Evolutionary conservation across 2,797 vertebrate genomes (phyloP).

Genomic region (Ctenopoma multispine): DNA sequence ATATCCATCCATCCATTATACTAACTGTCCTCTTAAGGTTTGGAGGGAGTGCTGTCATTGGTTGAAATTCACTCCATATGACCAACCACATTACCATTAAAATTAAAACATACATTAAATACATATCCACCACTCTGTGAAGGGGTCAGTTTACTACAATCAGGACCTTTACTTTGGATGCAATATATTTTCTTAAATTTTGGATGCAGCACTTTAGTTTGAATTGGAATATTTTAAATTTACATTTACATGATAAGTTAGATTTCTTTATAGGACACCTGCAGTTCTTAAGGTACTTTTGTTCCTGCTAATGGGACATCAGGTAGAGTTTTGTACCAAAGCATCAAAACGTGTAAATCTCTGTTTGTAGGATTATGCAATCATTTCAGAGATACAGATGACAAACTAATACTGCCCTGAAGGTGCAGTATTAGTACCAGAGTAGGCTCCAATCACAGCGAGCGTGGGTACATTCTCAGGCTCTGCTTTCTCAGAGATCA

Average conservation of each 20-base stretch:
- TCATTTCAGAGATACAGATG: slow-evolving; percentile 7
- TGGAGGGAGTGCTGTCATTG: too few relatives aligned
- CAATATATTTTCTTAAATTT: background rate
- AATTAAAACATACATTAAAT: background rate
- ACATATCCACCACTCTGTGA: too few relatives aligned
- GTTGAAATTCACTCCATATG: too few relatives aligned
- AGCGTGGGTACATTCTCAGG: background rate
- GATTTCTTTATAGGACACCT: too few relatives aligned
- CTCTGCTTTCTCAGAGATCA: slow-evolving; percentile 18
- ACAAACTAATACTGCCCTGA: slow-evolving; percentile 14
- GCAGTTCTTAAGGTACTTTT: background rate
- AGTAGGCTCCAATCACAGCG: background rate
- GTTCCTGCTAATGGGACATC: background rate
- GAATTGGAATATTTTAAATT: background rate
- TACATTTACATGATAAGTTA: too few relatives aligned
- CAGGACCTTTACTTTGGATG: background rate
- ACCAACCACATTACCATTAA: background rate
- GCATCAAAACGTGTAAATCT: slow-evolving; percentile 4
- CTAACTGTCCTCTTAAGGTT: too few relatives aligned
- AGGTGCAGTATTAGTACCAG: slow-evolving; percentile 4
- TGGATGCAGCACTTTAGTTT: background rate
- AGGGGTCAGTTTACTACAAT: too few relatives aligned
- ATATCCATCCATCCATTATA: too few relatives aligned
- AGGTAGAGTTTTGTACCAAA: background rate
- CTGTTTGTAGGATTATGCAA: slow-evolving; percentile 1